These are phyloP conservation scores for Calypte anna DNA, from an alignment of 2,113 vertebrate genomes.

Conservation along the genomic window DNA sequence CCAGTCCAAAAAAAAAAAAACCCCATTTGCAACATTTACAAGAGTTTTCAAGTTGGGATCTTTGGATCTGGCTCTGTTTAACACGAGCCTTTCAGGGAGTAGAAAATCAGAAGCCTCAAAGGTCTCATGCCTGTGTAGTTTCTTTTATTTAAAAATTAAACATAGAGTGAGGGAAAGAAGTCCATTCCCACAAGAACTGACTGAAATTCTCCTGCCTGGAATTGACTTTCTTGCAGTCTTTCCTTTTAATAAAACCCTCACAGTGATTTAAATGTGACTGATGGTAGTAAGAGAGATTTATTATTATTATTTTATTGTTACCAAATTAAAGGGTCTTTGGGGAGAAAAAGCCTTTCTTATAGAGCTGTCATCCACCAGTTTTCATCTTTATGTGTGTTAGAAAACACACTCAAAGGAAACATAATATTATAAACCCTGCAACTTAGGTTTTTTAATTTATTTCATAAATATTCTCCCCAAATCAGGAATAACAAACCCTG, in stretches of 20 bases:
- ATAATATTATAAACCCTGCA: neutral
- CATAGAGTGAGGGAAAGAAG: conserved; percentile 5
- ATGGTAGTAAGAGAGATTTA: neutral
- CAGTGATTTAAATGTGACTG: conserved; percentile 17
- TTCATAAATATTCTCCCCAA: neutral
- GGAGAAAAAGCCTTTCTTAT: neutral
- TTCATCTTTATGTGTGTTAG: neutral
- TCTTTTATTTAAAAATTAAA: conserved; percentile 62
- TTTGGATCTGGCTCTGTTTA: neutral
- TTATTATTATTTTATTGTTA: neutral
- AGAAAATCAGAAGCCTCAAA: conserved; percentile 12
- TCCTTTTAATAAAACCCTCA: conserved; percentile 20
- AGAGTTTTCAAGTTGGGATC: neutral
- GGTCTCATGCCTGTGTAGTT: conserved; percentile 24
- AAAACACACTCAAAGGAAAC: neutral
- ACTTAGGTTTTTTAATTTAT: neutral
- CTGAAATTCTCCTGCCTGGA: conserved; percentile 33
- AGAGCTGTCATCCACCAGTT: neutral
- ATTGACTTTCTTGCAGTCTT: neutral
- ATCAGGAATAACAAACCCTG: neutral
- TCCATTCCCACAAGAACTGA: conserved; percentile 18
- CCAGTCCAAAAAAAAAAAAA: neutral
- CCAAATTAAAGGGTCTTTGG: neutral
- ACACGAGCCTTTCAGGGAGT: neutral
- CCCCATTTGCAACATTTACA: neutral